Conservation (phyloP, 2,113 vertebrate genomes). For the Dendrocopos noguchii region DNA sequence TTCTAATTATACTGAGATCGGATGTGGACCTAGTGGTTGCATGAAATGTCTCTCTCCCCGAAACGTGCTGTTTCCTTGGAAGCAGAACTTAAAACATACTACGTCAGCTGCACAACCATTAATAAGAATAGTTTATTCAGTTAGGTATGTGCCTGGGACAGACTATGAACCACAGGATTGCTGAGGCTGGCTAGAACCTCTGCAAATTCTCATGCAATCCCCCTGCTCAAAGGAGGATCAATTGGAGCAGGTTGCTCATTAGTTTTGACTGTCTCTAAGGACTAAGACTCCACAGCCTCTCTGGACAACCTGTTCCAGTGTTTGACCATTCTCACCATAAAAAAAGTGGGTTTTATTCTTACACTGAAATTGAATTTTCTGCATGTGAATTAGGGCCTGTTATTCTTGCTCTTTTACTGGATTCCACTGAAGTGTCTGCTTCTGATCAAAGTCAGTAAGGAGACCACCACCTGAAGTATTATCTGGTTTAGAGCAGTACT, state of each 20-base stretch:
- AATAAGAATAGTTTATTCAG: not conserved
- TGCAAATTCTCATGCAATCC: not conserved
- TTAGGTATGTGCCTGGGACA: not conserved
- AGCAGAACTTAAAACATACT: not conserved
- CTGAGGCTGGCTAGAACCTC: not conserved
- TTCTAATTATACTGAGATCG: not conserved
- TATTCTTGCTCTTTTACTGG: not conserved
- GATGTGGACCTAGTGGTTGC: not conserved
- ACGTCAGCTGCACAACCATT: not conserved
- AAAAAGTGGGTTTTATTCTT: not conserved
- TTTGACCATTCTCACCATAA: not conserved
- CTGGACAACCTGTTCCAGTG: not conserved
- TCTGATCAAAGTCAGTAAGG: not conserved
- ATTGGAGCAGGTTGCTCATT: not conserved
- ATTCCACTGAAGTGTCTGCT: not conserved
- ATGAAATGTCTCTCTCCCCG: not conserved
- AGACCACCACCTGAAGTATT: not conserved
- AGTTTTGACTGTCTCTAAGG: not conserved
- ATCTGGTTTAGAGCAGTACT: not conserved
- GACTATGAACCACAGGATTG: not conserved
- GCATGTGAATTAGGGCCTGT: not conserved
- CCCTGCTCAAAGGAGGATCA: not conserved
- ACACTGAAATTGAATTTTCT: not conserved
- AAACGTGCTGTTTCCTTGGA: not conserved
- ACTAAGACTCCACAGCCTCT: not conserved